Percentiles rank a stretch among this genome's conserved stretches.
phyloP scores from a whole-genome alignment of 2,113 vertebrate genomes.

The Atlantisia rogersi region DNA sequence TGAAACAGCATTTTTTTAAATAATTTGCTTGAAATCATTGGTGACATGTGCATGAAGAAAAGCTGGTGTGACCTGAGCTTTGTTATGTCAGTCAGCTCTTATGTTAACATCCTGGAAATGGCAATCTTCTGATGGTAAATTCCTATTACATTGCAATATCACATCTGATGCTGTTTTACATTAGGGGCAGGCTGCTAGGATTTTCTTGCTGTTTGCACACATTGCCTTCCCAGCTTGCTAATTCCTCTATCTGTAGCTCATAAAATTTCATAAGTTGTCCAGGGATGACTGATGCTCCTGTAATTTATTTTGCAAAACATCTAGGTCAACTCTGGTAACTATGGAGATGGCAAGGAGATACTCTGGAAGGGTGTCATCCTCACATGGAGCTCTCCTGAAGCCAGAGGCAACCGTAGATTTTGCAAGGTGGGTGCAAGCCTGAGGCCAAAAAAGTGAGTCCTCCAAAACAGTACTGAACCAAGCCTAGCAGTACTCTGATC shows the following conservation, averaged over 20 bases:
- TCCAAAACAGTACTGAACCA: not conserved
- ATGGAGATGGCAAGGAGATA: not conserved
- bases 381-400: not conserved
- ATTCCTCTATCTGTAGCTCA: not conserved
- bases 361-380: not conserved
- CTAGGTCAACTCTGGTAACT: not conserved
- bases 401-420: not conserved
- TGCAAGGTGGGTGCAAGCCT: not conserved
- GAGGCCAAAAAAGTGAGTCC: not conserved
- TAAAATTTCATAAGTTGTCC: not conserved
- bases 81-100: not conserved
- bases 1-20: not conserved
- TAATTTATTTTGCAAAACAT: not conserved
- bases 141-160: not conserved
- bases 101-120: not conserved
- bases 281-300: not conserved
- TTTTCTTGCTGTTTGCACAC: not conserved
- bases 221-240: not conserved
- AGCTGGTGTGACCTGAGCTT: not conserved
- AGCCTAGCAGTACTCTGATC: not conserved
- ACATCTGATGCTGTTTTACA: not conserved
- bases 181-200: not conserved
- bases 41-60: not conserved
- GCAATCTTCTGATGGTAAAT: conserved; percentile 17
- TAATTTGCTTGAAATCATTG: not conserved